Conservation (phyloP, 1,140 invertebrate species). For the Harpegnathos saltator region DNA sequence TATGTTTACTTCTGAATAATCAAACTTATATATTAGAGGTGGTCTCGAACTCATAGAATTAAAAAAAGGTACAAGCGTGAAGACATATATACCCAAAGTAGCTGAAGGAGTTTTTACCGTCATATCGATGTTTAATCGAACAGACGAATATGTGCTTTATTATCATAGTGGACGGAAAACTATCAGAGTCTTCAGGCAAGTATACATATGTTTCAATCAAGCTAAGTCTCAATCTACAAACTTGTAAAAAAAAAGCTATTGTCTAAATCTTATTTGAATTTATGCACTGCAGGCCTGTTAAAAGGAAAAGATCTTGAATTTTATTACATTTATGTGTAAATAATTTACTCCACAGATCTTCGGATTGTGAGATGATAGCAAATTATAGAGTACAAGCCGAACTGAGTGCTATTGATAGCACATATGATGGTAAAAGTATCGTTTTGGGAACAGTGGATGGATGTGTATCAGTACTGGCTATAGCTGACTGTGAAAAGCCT, state of each 20-base stretch:
- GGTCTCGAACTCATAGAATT: slow-evolving; percentile 96
- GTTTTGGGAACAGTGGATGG: slow-evolving; percentile 97
- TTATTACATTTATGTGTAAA: neutral
- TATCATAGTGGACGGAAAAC: slow-evolving; percentile 98
- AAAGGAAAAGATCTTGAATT: slow-evolving; percentile 5
- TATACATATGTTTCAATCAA: neutral
- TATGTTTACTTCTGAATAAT: neutral
- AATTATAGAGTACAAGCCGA: slow-evolving; percentile 97
- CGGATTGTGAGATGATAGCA: slow-evolving; percentile 95
- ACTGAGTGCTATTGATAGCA: slow-evolving; percentile 94
- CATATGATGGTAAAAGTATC: slow-evolving; percentile 92
- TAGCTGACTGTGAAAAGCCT: slow-evolving; percentile 91
- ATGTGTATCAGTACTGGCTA: slow-evolving; percentile 95
- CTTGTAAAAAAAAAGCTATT: slow-evolving; percentile 28
- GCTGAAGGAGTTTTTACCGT: slow-evolving; percentile 99
- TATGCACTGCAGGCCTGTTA: slow-evolving; percentile 62
- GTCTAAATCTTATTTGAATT: neutral
- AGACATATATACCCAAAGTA: slow-evolving; percentile 95
- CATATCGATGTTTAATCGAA: slow-evolving; percentile 96
- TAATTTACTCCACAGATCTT: slow-evolving; percentile 86
- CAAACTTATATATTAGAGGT: slow-evolving; percentile 88
- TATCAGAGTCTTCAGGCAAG: slow-evolving; percentile 94
- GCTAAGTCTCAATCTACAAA: neutral
- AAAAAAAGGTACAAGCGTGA: slow-evolving; percentile 92
- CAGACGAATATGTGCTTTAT: slow-evolving; percentile 98